Evolutionary conservation across 2,113 vertebrate genomes (phyloP).

Genomic region (Notarius lentiginosus): DNA sequence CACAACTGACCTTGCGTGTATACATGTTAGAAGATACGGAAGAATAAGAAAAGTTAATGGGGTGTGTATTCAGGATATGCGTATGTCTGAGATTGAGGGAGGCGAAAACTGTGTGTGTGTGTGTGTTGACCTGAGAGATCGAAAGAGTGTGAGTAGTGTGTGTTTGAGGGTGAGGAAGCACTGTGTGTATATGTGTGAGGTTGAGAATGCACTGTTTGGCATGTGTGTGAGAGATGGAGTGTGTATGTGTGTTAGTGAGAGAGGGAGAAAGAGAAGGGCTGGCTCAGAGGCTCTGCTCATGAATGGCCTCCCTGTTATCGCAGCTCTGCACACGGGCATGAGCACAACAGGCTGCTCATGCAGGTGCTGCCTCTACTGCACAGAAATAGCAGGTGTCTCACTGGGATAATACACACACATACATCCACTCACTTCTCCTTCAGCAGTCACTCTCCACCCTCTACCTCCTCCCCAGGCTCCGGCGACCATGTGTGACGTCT

Average conservation of each 20-base stretch:
- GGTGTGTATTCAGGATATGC: neutral
- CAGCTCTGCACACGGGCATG: conserved; percentile 44
- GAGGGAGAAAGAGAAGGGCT: conserved; percentile 29
- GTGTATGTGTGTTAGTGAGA: conserved; percentile 25
- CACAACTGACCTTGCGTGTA: conserved; percentile 3
- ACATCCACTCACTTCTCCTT: neutral
- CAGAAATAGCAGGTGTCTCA: conserved; percentile 56
- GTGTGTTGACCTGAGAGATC: conserved; percentile 5
- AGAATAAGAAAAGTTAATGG: neutral
- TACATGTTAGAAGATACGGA: neutral
- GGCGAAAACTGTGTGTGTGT: neutral
- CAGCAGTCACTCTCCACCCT: conserved; percentile 19
- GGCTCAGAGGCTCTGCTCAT: conserved; percentile 28
- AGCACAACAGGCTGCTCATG: conserved; percentile 47
- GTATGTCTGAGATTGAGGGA: conserved; percentile 2
- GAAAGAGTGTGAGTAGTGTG: neutral
- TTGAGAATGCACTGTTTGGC: conserved; percentile 18
- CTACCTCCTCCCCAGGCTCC: conserved; percentile 34
- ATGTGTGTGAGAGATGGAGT: conserved; percentile 18
- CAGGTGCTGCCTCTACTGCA: conserved; percentile 54
- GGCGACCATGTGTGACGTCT: conserved; percentile 46
- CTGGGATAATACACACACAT: conserved; percentile 43
- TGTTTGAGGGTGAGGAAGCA: neutral
- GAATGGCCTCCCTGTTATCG: conserved; percentile 59
- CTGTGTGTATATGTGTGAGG: conserved; percentile 15